Evolutionary conservation across 2,113 vertebrate species (phyloP).

Genomic region (Podocnemis expansa): DNA sequence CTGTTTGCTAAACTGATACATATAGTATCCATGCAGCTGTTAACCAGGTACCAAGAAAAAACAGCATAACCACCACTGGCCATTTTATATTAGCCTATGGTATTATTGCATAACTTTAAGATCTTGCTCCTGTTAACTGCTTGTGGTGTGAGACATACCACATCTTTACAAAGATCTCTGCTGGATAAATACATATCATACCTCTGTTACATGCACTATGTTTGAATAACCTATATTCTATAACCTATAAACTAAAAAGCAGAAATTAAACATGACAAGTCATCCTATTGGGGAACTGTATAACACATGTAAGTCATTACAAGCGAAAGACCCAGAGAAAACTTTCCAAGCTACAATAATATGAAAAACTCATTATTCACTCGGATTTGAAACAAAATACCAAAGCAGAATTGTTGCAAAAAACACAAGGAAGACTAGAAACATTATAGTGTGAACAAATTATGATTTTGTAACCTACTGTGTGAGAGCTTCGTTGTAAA

Average conservation of each 20-base stretch:
- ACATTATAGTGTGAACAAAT: background rate
- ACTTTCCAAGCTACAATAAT: background rate
- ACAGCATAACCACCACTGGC: background rate
- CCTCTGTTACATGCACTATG: background rate
- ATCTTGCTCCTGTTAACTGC: background rate
- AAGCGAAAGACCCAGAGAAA: background rate
- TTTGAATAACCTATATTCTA: background rate
- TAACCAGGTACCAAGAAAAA: background rate
- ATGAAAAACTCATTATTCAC: background rate
- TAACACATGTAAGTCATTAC: background rate
- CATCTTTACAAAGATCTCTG: background rate
- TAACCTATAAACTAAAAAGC: background rate
- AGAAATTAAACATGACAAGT: conserved; percentile 8
- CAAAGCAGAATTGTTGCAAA: background rate
- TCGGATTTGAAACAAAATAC: background rate
- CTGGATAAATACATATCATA: background rate
- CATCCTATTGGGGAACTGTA: background rate
- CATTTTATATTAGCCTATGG: background rate
- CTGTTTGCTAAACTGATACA: background rate
- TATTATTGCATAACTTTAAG: background rate
- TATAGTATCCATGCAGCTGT: background rate
- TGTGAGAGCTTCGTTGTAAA: background rate
- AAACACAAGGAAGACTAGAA: background rate
- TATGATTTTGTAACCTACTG: background rate
- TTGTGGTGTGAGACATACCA: background rate